Percentiles rank a stretch among this genome's conserved stretches.
These are phyloP conservation scores for Dermolepida albohirtum DNA, from an alignment of 2,888 invertebrate species.

Conservation along the genomic window DNA sequence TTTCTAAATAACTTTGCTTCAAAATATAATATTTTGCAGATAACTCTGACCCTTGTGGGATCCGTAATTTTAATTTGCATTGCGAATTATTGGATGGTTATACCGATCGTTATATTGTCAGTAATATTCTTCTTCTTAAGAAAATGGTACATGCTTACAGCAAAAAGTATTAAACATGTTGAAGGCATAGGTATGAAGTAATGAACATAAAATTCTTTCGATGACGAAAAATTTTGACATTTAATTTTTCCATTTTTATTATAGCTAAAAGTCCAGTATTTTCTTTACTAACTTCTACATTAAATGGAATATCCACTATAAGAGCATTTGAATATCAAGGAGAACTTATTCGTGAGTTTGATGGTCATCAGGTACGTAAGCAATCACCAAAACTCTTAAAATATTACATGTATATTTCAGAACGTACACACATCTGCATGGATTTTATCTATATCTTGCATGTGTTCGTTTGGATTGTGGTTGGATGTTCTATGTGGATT, in stretches of 20 bases:
- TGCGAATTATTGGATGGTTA: conserved; percentile 67
- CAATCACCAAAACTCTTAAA: neutral
- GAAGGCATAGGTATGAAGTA: conserved; percentile 73
- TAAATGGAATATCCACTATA: conserved; percentile 87
- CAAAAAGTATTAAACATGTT: conserved; percentile 76
- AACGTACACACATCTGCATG: conserved; percentile 75
- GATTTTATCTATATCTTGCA: conserved; percentile 75
- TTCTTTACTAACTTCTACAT: conserved; percentile 84
- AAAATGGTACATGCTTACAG: conserved; percentile 74
- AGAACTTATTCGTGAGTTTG: conserved; percentile 78
- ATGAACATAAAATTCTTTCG: neutral
- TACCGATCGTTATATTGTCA: conserved; percentile 68
- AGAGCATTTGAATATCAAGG: conserved; percentile 80
- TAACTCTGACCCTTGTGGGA: conserved; percentile 66
- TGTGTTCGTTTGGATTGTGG: conserved; percentile 75
- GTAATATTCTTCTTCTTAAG: conserved; percentile 73
- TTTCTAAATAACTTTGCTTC: neutral
- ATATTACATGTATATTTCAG: conserved; percentile 4
- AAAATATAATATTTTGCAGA: conserved; percentile 49
- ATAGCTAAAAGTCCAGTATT: conserved; percentile 87
- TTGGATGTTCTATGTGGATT: conserved; percentile 74
- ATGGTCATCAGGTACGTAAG: conserved; percentile 71
- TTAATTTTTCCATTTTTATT: conserved; percentile 49
- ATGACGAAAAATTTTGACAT: too few species aligned
- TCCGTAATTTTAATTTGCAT: conserved; percentile 68